phyloP scores from a whole-genome alignment of 2,113 vertebrate species.

The Jacana jacana region DNA sequence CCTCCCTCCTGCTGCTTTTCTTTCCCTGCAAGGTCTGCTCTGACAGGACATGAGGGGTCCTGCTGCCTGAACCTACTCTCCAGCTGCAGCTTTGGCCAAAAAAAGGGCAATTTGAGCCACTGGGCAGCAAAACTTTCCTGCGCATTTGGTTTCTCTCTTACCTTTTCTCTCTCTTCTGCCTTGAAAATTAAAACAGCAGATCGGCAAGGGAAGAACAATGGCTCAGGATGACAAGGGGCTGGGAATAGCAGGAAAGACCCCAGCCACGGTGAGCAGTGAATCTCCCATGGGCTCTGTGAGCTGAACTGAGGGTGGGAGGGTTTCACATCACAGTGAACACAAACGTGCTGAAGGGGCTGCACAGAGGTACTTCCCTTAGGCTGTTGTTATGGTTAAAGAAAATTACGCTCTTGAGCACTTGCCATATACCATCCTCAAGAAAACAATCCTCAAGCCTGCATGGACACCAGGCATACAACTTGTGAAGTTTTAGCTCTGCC shows the following conservation, averaged over 20 bases:
- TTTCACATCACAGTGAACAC: neutral
- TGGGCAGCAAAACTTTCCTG: neutral
- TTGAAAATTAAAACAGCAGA: neutral
- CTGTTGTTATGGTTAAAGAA: neutral
- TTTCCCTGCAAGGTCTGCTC: neutral
- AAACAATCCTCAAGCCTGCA: neutral
- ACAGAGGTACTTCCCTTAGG: neutral
- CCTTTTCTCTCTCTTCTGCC: neutral
- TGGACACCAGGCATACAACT: accelerated
- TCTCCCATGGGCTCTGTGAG: neutral
- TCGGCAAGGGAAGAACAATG: neutral
- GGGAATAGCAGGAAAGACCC: neutral
- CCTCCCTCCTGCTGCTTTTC: neutral
- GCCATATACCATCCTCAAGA: neutral
- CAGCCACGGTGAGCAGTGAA: accelerated
- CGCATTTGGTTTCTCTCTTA: neutral
- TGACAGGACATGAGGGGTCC: neutral
- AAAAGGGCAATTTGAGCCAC: neutral
- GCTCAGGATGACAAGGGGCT: neutral
- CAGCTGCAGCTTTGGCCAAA: neutral
- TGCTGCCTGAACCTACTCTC: neutral
- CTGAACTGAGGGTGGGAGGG: neutral
- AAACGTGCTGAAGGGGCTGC: neutral
- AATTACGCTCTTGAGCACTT: neutral
- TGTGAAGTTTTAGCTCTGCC: neutral